phyloP scores from a whole-genome alignment of 2,797 vertebrate genomes.

The Myotis planiceps region DNA sequence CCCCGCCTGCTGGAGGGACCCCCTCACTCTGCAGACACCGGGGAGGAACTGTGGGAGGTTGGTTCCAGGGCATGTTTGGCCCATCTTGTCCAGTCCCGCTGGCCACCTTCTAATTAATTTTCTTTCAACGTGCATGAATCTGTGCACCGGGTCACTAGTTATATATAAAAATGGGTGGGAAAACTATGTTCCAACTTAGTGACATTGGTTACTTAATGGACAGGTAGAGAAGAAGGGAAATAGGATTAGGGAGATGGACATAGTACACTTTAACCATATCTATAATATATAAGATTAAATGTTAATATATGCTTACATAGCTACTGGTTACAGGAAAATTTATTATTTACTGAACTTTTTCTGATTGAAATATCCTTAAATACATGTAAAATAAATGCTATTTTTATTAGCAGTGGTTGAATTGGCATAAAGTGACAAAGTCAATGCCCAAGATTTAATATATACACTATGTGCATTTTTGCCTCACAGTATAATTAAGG shows the following conservation, averaged over 20 bases:
- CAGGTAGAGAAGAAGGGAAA: neutral
- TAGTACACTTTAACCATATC: neutral
- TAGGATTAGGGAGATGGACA: neutral
- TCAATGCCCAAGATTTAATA: neutral
- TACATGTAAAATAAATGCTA: slow-evolving; percentile 29
- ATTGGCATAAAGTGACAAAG: neutral
- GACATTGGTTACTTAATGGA: neutral
- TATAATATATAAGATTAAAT: slow-evolving; percentile 11
- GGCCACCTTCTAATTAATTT: too few species aligned
- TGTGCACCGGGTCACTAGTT: too few species aligned
- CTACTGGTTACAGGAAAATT: neutral
- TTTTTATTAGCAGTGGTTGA: slow-evolving; percentile 60
- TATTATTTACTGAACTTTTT: slow-evolving; percentile 13
- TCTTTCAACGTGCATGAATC: too few species aligned
- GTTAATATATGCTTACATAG: neutral
- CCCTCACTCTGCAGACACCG: too few species aligned
- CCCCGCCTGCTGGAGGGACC: too few species aligned
- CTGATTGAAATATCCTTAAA: slow-evolving; percentile 35
- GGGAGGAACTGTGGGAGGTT: too few species aligned
- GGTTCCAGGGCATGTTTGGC: too few species aligned
- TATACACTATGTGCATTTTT: slow-evolving; percentile 32
- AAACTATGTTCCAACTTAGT: neutral
- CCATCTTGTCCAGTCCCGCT: too few species aligned
- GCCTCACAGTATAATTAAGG: slow-evolving; percentile 34
- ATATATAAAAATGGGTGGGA: neutral